Evolutionary conservation across 2,797 vertebrate species (phyloP), one percentile per base, ranked within the genome.

Genomic region (Austrolebias charrua): DNA sequence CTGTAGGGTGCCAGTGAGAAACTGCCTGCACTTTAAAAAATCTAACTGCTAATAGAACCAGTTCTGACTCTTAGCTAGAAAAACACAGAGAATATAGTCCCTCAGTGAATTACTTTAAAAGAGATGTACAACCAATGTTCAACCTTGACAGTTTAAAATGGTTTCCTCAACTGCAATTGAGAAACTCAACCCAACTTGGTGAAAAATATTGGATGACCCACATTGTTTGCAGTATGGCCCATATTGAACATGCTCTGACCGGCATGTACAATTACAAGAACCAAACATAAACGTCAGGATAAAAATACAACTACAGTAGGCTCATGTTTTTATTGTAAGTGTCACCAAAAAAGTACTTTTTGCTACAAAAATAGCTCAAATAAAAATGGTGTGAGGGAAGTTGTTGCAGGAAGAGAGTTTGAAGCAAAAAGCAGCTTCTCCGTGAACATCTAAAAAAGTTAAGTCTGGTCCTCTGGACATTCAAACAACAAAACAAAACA

Each of bases 1-100:
- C 80, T 75, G 79, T 55, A 67, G 71, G 82, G 75, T 52, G 67
- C 75, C 72, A 79, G 73, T 47, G 60, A 84, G 70, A 85, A 83
- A 83, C 79, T 68, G 75, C 73, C 79, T 79, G 71, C 81, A 74
- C 82, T 66, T 80, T 77, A 75, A 84, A 77, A 62, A 63, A 66
- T 85, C 76, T 74, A 83, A 78, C 72, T 80, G 70, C 84, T 80
- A 80, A 84, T 66, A 55, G 24, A 78, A 66, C 56, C 24, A 49
- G 55, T 62, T 84, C 76, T 82, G 82, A 76, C 88, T 79, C 63
- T 40, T 2, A 69, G 46, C 60, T 49, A 48, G 55, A 74, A 38
- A 73, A 40, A 45, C 40, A 42, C 12, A 19, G 52, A 55, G 55
- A 69, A 69, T 77, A 76, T 56, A 59, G 58, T 73, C 46, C 12